phyloP scores from a whole-genome alignment of 2,797 vertebrate species.

The Adrianichthys oophorus region DNA sequence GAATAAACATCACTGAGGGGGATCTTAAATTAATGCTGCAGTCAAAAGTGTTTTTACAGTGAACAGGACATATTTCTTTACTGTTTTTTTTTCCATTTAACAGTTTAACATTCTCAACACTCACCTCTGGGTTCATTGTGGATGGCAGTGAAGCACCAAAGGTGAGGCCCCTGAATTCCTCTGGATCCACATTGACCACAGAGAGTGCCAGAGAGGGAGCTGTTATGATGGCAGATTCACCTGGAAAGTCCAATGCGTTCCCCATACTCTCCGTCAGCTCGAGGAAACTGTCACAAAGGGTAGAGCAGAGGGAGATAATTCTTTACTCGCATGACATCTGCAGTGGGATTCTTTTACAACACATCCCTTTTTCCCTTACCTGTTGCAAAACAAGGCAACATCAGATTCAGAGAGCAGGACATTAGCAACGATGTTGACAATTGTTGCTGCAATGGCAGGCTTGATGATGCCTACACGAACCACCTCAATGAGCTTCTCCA shows the following conservation, averaged over 20 bases:
- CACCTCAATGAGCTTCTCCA: conserved; percentile 79
- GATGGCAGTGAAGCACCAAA: conserved; percentile 75
- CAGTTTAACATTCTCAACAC: conserved; percentile 3
- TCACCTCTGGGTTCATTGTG: conserved; percentile 76
- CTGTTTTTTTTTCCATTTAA: background rate
- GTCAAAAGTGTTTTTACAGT: too few species aligned
- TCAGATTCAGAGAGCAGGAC: conserved; percentile 74
- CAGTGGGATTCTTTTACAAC: background rate
- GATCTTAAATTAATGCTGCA: too few species aligned
- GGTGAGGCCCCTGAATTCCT: conserved; percentile 78
- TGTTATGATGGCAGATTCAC: conserved; percentile 62
- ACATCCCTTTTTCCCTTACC: conserved; percentile 71
- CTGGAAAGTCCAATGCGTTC: conserved; percentile 78
- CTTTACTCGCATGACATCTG: background rate
- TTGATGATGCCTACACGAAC: conserved; percentile 65
- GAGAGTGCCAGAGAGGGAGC: conserved; percentile 77
- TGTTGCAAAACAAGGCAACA: conserved; percentile 68
- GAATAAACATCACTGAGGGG: too few species aligned
- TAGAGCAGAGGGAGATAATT: background rate
- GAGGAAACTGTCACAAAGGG: conserved; percentile 78
- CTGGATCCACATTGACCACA: conserved; percentile 69
- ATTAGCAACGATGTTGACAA: conserved; percentile 73
- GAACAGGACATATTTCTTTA: too few species aligned
- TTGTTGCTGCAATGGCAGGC: conserved; percentile 54
- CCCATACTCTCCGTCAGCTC: conserved; percentile 78